phyloP scores from a whole-genome alignment of 1,140 invertebrate genomes.

The Caerostris extrusa region DNA sequence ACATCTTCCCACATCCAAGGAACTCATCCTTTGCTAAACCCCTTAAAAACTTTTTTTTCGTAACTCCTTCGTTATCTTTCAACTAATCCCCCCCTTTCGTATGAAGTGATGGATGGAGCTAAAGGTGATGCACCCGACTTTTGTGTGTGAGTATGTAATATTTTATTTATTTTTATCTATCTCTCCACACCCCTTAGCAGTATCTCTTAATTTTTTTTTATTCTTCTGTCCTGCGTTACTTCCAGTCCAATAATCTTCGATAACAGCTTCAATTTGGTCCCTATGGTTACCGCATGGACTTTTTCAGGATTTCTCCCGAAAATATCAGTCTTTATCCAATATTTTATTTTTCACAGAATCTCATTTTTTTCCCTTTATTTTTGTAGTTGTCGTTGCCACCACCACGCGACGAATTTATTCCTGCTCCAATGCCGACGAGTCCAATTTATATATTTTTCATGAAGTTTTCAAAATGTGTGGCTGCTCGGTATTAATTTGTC shows the following conservation, averaged over 20 bases:
- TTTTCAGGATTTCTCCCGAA: slow-evolving; percentile 68
- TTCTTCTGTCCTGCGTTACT: not conserved
- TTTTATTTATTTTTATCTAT: slow-evolving; percentile 58
- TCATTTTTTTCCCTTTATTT: not conserved
- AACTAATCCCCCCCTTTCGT: not conserved
- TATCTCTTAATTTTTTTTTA: slow-evolving; percentile 51
- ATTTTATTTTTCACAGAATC: slow-evolving; percentile 35
- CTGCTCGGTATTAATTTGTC: slow-evolving; percentile 22
- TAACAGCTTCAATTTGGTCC: slow-evolving; percentile 72
- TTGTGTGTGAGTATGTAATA: slow-evolving; percentile 44
- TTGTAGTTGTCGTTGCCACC: not conserved
- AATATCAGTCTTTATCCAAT: too few relatives aligned
- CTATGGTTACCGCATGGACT: slow-evolving; percentile 69
- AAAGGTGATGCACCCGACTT: slow-evolving; percentile 58
- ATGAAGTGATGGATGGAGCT: slow-evolving; percentile 50
- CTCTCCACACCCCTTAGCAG: slow-evolving; percentile 40
- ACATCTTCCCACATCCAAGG: slow-evolving; percentile 22
- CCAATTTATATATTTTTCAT: slow-evolving; percentile 58
- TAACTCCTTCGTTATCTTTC: slow-evolving; percentile 61
- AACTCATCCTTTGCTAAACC: slow-evolving; percentile 18
- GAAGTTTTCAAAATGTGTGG: slow-evolving; percentile 3
- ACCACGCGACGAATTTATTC: not conserved
- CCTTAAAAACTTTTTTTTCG: slow-evolving; percentile 22
- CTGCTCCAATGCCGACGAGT: slow-evolving; percentile 20
- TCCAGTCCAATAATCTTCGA: slow-evolving; percentile 62